Conservation (phyloP, 2,888 invertebrate genomes). For the Anthophora plumipes region DNA sequence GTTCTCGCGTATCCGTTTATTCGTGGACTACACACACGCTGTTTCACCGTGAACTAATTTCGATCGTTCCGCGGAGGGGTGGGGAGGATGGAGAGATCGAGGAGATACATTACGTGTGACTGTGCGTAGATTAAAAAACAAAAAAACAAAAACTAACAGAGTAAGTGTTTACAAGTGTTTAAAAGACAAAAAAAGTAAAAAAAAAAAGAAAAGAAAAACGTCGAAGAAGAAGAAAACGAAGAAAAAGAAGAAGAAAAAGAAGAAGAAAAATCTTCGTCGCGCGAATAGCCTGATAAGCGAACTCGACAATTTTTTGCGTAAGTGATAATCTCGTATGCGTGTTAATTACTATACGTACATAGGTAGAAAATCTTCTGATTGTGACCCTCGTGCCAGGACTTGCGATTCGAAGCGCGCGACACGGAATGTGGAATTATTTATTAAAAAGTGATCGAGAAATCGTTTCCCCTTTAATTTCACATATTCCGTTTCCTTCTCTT, state of each 20-base stretch:
- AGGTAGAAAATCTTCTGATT: conserved; percentile 66
- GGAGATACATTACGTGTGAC: conserved; percentile 31
- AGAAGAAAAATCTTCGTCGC: conserved; percentile 15
- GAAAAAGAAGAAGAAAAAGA: not conserved
- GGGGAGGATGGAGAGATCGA: not conserved
- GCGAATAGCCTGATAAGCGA: conserved; percentile 70
- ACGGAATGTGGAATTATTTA: conserved; percentile 2
- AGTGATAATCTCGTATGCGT: conserved; percentile 57
- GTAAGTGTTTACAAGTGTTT: conserved; percentile 61
- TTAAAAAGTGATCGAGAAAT: conserved; percentile 8
- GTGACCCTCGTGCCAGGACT: conserved; percentile 59
- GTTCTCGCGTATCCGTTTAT: conserved; percentile 49
- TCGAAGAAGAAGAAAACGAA: not conserved
- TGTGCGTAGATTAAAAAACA: conserved; percentile 47
- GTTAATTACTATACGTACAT: conserved; percentile 54
- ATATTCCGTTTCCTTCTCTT: not conserved
- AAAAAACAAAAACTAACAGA: conserved; percentile 8
- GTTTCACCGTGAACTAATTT: conserved; percentile 19
- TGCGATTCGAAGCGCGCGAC: conserved; percentile 23
- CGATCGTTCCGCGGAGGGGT: not conserved
- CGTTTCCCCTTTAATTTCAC: conserved; percentile 1
- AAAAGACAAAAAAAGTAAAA: not conserved
- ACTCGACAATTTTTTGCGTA: conserved; percentile 67
- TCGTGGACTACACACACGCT: conserved; percentile 15
- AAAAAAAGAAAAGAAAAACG: too few species aligned